phyloP scores from a whole-genome alignment of 2,888 invertebrate genomes.

The Cerceris ruficornis region DNA sequence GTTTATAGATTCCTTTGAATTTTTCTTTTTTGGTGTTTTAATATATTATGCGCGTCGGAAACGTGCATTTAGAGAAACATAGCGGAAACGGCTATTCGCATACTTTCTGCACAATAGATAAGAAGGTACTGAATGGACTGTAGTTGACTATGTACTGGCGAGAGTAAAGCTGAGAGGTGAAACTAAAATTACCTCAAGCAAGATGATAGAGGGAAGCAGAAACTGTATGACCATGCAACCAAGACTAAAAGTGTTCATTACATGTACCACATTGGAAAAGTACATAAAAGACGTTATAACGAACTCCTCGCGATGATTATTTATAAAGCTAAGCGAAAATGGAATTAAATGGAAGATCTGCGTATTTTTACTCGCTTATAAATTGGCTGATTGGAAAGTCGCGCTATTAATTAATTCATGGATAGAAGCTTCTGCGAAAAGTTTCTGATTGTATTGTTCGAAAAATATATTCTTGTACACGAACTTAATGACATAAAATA shows the following conservation, averaged over 20 bases:
- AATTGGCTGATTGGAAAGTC: not conserved
- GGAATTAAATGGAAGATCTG: too few relatives aligned
- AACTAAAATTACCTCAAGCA: conserved; percentile 79
- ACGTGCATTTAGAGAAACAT: too few relatives aligned
- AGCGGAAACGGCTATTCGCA: not conserved
- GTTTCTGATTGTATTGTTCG: not conserved
- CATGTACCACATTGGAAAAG: not conserved
- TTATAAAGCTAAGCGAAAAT: too few relatives aligned
- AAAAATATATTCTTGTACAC: not conserved
- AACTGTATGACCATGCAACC: conserved; percentile 40
- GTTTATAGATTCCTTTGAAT: too few relatives aligned
- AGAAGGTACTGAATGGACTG: conserved; percentile 70
- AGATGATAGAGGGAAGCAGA: conserved; percentile 61
- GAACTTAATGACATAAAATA: not conserved
- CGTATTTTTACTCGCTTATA: not conserved
- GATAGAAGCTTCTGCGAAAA: not conserved
- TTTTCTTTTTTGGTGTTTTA: too few relatives aligned
- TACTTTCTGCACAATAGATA: conserved; percentile 18
- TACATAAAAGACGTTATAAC: conserved; percentile 4
- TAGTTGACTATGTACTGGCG: conserved; percentile 72
- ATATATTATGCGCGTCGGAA: too few relatives aligned
- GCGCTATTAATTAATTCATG: too few relatives aligned
- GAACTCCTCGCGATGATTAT: not conserved
- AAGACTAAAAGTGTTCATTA: conserved; percentile 32
- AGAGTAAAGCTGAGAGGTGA: conserved; percentile 76